A percentile compares a stretch with the other conserved stretches of the same genome.
These are phyloP conservation scores for Papilio dardanus DNA, from an alignment of 1,140 invertebrate species.

Conservation along the genomic window DNA sequence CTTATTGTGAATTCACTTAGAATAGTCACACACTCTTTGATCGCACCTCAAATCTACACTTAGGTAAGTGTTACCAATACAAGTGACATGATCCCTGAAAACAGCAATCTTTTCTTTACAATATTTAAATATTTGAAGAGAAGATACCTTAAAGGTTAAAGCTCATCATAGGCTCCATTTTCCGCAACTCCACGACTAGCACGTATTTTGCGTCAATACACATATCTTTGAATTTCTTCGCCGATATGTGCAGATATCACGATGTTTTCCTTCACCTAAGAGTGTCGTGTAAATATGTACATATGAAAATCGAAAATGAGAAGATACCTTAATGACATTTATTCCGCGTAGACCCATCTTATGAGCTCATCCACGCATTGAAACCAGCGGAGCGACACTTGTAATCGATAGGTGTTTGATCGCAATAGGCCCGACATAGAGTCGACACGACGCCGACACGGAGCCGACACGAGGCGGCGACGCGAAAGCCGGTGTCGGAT, in stretches of 20 bases:
- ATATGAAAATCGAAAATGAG: too few species aligned
- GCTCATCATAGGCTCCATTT: too few species aligned
- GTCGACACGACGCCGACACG: neutral
- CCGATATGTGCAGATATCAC: too few species aligned
- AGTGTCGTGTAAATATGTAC: too few species aligned
- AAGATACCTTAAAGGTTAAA: too few species aligned
- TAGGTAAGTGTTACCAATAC: neutral
- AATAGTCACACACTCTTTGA: conserved; percentile 6
- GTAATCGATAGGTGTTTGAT: conserved; percentile 22
- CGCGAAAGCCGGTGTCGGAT: conserved; percentile 46
- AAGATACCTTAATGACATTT: neutral
- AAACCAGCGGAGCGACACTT: conserved; percentile 2
- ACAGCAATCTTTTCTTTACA: too few species aligned
- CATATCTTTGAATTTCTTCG: too few species aligned
- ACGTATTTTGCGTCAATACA: too few species aligned
- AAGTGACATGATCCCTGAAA: too few species aligned
- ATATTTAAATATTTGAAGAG: too few species aligned
- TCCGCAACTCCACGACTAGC: too few species aligned
- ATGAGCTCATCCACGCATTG: conserved; percentile 17
- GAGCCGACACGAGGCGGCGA: conserved; percentile 33
- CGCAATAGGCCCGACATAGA: neutral
- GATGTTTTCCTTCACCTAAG: too few species aligned
- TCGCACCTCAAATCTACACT: neutral
- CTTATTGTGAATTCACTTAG: neutral
- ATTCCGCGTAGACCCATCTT: neutral